Evolutionary conservation across 2,797 vertebrate genomes (phyloP).

Genomic region (Nyctalus aviator): DNA sequence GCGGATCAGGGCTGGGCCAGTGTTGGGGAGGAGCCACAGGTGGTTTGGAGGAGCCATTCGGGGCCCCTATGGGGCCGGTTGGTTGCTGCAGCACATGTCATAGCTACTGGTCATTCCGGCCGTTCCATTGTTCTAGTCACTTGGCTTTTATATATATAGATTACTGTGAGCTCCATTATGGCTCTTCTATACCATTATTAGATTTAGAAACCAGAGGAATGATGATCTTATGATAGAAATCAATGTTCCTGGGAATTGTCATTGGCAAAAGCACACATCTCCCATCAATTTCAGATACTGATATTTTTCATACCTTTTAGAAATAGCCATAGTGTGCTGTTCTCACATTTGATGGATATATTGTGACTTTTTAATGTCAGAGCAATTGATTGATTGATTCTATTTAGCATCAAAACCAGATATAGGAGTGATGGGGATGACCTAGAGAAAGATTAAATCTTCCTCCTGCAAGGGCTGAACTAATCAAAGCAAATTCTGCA

Average conservation of each 20-base stretch:
- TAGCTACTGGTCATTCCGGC: too few species aligned
- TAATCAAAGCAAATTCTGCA: background rate
- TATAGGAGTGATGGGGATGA: constrained; percentile 37
- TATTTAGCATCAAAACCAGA: constrained; percentile 46
- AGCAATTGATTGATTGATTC: constrained; percentile 61
- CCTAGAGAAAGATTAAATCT: constrained; percentile 31
- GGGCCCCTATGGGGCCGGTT: too few species aligned
- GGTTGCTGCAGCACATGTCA: too few species aligned
- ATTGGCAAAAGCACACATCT: background rate
- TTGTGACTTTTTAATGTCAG: constrained; percentile 43
- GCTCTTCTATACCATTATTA: background rate
- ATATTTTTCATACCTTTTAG: constrained; percentile 62
- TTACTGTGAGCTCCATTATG: background rate
- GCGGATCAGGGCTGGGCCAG: too few species aligned
- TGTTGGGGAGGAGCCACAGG: too few species aligned
- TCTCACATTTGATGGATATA: constrained; percentile 58
- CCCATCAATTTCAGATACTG: background rate
- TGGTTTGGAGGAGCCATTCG: too few species aligned
- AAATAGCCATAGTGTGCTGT: constrained; percentile 6
- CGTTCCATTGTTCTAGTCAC: too few species aligned
- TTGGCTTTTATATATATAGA: background rate
- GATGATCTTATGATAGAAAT: constrained; percentile 36
- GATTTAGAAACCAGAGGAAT: constrained; percentile 42
- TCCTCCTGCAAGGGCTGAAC: background rate
- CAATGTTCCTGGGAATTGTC: background rate